Percentiles rank a stretch among this genome's conserved stretches.
phyloP scores from a whole-genome alignment of 2,888 invertebrate species.

The Lasioglossum oenotherae region DNA sequence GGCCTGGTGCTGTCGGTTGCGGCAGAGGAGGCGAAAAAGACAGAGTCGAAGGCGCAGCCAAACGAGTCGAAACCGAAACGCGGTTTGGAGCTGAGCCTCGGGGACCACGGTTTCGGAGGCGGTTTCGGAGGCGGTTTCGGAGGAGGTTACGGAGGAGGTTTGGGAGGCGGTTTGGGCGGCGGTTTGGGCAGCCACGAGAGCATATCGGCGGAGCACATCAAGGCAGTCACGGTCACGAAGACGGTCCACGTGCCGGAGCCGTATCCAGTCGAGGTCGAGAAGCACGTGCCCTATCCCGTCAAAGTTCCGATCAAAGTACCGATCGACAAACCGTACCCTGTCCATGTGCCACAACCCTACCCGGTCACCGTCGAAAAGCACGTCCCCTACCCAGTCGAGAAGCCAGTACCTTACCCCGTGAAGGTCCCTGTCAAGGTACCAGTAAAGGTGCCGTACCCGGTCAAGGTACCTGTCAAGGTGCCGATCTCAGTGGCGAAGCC shows the following conservation, averaged over 20 bases:
- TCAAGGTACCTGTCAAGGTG: conserved; percentile 79
- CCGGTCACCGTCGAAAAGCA: conserved; percentile 80
- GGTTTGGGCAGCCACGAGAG: conserved; percentile 61
- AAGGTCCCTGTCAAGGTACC: conserved; percentile 79
- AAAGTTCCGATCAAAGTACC: conserved; percentile 77
- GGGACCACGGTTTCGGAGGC: conserved; percentile 69
- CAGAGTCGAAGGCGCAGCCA: conserved; percentile 54
- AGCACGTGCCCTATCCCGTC: conserved; percentile 76
- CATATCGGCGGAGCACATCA: conserved; percentile 68
- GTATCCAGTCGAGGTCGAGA: conserved; percentile 74
- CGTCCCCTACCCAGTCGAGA: conserved; percentile 78
- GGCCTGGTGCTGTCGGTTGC: conserved; percentile 74
- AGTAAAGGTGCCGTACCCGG: conserved; percentile 78
- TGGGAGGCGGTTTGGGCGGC: conserved; percentile 62
- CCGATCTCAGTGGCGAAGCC: conserved; percentile 75
- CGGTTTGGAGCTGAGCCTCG: conserved; percentile 77
- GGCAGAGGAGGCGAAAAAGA: conserved; percentile 72
- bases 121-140: conserved; percentile 52
- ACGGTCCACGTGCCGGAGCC: conserved; percentile 76
- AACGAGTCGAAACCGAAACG: conserved; percentile 77
- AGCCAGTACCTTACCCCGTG: conserved; percentile 76
- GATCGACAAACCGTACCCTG: conserved; percentile 77
- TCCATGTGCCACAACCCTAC: conserved; percentile 80
- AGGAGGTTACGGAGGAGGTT: conserved; percentile 58
- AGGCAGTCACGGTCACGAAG: conserved; percentile 80